phyloP scores from a whole-genome alignment of 2,797 vertebrate genomes.

The Accipiter superciliosus region DNA sequence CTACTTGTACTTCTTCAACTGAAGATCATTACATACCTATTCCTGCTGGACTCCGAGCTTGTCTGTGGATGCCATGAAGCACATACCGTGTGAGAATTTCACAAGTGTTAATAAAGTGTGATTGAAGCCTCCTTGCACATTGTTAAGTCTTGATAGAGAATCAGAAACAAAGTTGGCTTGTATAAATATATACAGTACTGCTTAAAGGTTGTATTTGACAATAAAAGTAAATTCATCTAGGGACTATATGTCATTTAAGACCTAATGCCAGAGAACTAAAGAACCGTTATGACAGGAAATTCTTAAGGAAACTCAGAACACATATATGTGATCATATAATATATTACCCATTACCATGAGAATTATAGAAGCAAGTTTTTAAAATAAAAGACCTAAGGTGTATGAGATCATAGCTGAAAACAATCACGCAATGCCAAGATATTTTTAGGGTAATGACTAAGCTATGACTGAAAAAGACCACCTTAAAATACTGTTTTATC shows the following conservation, averaged over 20 bases:
- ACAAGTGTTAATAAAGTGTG: background rate
- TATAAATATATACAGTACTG: background rate
- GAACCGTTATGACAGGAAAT: slow-evolving; percentile 8
- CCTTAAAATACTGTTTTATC: background rate
- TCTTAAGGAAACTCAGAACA: background rate
- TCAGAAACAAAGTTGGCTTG: background rate
- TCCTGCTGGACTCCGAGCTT: background rate
- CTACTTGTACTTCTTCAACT: background rate
- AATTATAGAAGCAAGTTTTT: background rate
- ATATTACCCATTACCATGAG: background rate
- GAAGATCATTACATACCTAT: background rate
- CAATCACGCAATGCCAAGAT: background rate
- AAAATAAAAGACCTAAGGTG: background rate
- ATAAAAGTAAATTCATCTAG: background rate
- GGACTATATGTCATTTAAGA: background rate
- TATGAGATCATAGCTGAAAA: slow-evolving; percentile 16
- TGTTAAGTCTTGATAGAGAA: background rate
- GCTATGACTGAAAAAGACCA: background rate
- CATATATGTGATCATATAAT: background rate
- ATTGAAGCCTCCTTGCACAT: background rate
- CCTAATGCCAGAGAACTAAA: background rate
- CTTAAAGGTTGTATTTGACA: background rate
- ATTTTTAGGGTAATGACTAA: background rate
- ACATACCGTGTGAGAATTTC: background rate
- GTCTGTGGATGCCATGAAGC: background rate